phyloP scores from a whole-genome alignment of 2,113 vertebrate species.

The Hydrochoerus hydrochaeris region DNA sequence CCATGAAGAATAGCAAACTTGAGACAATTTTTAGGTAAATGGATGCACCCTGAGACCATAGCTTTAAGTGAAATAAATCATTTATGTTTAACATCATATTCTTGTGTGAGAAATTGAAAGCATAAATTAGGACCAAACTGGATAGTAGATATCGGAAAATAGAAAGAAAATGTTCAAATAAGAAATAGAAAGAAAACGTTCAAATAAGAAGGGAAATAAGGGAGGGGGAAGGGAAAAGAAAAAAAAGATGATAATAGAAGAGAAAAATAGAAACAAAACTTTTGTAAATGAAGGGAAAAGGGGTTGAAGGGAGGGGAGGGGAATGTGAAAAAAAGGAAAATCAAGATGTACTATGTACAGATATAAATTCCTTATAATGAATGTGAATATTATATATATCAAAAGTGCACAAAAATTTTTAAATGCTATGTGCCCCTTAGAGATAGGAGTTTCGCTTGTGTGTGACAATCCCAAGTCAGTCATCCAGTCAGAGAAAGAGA shows the following conservation, averaged over 20 bases:
- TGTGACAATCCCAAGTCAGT: background rate
- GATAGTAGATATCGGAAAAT: background rate
- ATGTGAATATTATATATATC: background rate
- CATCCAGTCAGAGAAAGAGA: background rate
- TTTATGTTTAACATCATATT: background rate
- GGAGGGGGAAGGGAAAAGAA: background rate
- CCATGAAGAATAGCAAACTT: background rate
- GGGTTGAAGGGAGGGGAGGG: background rate
- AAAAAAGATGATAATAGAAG: background rate
- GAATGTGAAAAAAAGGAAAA: background rate
- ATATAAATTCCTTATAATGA: background rate
- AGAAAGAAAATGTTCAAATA: background rate
- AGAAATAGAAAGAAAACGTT: background rate
- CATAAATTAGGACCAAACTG: background rate
- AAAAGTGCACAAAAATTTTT: background rate
- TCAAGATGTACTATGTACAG: background rate
- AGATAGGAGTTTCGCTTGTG: background rate
- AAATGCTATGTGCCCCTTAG: background rate
- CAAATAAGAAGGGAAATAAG: background rate
- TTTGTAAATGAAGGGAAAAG: background rate
- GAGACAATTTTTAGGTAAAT: background rate
- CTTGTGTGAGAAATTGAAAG: background rate
- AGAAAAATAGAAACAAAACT: background rate
- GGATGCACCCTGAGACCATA: background rate
- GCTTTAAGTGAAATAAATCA: background rate